Percentiles rank a stretch among this genome's conserved stretches.
Conservation (phyloP, 1,140 invertebrate genomes). For the Ceratitis capitata region DNA sequence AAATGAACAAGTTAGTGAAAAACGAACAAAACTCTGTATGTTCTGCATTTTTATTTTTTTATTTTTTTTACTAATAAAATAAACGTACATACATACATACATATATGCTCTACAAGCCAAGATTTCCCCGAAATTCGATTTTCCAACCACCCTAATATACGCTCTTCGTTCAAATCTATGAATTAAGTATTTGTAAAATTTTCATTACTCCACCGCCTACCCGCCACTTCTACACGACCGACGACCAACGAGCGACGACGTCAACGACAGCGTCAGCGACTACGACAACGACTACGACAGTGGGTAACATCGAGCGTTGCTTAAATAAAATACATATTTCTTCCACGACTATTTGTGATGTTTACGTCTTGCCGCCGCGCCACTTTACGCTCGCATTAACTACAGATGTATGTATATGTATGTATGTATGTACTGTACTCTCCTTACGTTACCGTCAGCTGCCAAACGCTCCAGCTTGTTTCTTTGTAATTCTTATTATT, state of each 20-base stretch:
- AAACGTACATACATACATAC: not conserved
- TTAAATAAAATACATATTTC: slow-evolving; percentile 33
- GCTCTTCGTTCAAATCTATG: slow-evolving; percentile 18
- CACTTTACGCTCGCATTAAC: not conserved
- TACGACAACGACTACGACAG: not conserved
- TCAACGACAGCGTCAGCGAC: too few relatives aligned
- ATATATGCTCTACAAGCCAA: not conserved
- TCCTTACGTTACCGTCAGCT: not conserved
- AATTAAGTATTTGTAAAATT: slow-evolving; percentile 38
- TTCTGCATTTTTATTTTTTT: too few relatives aligned
- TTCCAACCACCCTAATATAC: too few relatives aligned
- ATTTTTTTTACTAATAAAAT: too few relatives aligned
- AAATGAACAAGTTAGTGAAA: too few relatives aligned
- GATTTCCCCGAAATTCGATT: not conserved
- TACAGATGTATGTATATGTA: too few relatives aligned
- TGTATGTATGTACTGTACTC: too few relatives aligned
- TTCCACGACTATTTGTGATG: slow-evolving; percentile 25
- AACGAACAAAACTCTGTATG: too few relatives aligned
- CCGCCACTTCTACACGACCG: not conserved
- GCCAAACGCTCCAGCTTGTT: not conserved
- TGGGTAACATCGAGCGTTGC: not conserved
- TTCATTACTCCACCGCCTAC: not conserved
- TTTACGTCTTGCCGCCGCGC: slow-evolving; percentile 25
- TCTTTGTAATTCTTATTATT: slow-evolving; percentile 38
- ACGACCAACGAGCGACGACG: not conserved